Percentiles rank a stretch among this genome's conserved stretches.
These are phyloP conservation scores for Drosophila robusta DNA, from an alignment of 2,888 invertebrate genomes.

Conservation along the genomic window DNA sequence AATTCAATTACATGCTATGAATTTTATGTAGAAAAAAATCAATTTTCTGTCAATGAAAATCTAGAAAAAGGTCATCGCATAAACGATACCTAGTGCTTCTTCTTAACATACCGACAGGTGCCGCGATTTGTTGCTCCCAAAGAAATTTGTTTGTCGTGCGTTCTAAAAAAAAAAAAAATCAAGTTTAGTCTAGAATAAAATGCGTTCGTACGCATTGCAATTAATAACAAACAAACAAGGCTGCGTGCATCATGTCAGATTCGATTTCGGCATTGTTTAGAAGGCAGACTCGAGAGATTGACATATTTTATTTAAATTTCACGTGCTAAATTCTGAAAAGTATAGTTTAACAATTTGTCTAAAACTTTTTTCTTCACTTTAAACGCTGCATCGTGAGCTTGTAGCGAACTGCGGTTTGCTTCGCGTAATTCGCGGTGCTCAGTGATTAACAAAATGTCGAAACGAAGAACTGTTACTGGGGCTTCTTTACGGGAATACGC, in stretches of 20 bases:
- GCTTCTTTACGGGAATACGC: conserved; percentile 49
- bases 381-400: conserved; percentile 19
- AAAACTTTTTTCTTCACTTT: conserved; percentile 13
- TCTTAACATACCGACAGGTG: conserved; percentile 60
- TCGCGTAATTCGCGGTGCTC: conserved; percentile 14
- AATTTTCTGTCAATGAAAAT: conserved; percentile 5
- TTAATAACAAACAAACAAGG: conserved; percentile 24
- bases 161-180: conserved; percentile 33
- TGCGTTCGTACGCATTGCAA: conserved; percentile 24
- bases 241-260: conserved; percentile 58
- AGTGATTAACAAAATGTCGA: conserved; percentile 34
- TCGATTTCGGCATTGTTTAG: conserved; percentile 44
- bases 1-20: not conserved
- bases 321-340: conserved; percentile 68
- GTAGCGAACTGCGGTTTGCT: conserved; percentile 15
- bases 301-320: conserved; percentile 66
- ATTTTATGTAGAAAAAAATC: not conserved
- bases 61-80: conserved; percentile 19
- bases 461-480: conserved; percentile 7
- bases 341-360: conserved; percentile 27
- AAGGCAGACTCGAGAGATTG: conserved; percentile 30
- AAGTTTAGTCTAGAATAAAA: conserved; percentile 23
- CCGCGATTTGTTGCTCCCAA: conserved; percentile 60
- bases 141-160: conserved; percentile 48
- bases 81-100: conserved; percentile 47